phyloP scores from a whole-genome alignment of 2,888 invertebrate species.

The Acronicta aceris region DNA sequence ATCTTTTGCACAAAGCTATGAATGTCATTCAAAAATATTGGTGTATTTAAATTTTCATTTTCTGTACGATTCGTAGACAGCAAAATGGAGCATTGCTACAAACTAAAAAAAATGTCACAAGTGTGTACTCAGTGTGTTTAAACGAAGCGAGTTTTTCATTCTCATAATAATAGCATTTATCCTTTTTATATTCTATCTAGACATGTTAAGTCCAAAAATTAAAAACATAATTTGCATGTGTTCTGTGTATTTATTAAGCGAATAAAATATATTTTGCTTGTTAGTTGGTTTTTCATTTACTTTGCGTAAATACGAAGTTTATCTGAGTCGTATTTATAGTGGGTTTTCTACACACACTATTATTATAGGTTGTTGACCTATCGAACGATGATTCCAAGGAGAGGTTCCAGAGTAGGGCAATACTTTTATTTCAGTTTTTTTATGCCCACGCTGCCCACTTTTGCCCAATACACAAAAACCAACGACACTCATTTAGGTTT shows the following conservation, averaged over 20 bases:
- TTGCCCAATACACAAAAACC: no score
- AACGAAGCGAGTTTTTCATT: conserved; percentile 11
- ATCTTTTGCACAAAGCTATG: no score
- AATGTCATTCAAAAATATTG: no score
- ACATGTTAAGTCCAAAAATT: conserved; percentile 11
- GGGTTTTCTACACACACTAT: no score
- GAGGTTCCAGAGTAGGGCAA: not conserved
- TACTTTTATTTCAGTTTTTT: no score
- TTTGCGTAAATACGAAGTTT: not conserved
- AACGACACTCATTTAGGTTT: no score
- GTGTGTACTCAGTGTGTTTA: not conserved
- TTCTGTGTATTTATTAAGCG: conserved; percentile 3
- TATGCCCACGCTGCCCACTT: no score
- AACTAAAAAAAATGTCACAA: no score
- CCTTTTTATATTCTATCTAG: conserved; percentile 10
- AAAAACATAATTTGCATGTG: conserved; percentile 27
- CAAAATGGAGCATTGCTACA: conserved; percentile 2
- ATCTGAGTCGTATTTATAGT: no score
- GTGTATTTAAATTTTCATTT: no score
- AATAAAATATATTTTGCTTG: conserved; percentile 27
- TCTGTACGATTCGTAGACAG: not conserved
- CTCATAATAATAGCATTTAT: conserved; percentile 19
- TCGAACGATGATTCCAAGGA: not conserved
- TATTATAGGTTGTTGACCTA: not conserved
- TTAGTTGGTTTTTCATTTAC: conserved; percentile 5